A percentile compares a stretch with the other conserved stretches of the same genome.
Conservation (phyloP, 2,797 vertebrate genomes). For the Babyrousa celebensis region DNA sequence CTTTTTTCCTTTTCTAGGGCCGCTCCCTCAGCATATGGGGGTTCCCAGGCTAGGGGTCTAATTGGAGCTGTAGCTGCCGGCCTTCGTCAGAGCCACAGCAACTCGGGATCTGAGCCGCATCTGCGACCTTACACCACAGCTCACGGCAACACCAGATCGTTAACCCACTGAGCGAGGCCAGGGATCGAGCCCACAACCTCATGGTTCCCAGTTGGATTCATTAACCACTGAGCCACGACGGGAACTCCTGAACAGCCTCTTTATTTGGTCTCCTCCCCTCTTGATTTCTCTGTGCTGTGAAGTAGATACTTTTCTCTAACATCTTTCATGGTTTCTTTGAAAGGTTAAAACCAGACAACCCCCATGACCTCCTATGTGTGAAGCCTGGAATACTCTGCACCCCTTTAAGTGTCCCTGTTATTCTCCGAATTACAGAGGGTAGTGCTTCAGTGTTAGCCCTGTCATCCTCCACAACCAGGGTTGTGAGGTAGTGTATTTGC, state of each 20-base stretch:
- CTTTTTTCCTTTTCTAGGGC: no score
- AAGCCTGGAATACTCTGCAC: neutral
- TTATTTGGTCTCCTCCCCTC: constrained; percentile 1
- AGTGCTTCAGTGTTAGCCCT: neutral
- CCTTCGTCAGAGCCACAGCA: no score
- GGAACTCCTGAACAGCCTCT: neutral
- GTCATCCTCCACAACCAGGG: fast-evolving
- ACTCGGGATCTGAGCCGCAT: no score
- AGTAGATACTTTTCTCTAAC: neutral
- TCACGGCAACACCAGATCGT: no score
- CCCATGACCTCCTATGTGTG: neutral
- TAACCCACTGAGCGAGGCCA: no score
- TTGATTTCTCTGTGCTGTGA: neutral
- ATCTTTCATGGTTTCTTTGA: neutral
- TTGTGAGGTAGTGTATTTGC: neutral
- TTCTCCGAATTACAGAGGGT: neutral
- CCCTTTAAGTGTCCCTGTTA: neutral
- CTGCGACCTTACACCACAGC: no score
- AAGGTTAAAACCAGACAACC: neutral
- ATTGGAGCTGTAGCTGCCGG: no score
- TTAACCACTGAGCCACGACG: no score
- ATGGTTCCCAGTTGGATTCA: no score
- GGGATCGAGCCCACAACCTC: no score
- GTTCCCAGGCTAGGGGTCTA: no score
- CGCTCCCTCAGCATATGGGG: no score